A percentile compares a stretch with the other conserved stretches of the same genome.
Conservation (phyloP, 2,113 vertebrate species). For the Sula dactylatra region DNA sequence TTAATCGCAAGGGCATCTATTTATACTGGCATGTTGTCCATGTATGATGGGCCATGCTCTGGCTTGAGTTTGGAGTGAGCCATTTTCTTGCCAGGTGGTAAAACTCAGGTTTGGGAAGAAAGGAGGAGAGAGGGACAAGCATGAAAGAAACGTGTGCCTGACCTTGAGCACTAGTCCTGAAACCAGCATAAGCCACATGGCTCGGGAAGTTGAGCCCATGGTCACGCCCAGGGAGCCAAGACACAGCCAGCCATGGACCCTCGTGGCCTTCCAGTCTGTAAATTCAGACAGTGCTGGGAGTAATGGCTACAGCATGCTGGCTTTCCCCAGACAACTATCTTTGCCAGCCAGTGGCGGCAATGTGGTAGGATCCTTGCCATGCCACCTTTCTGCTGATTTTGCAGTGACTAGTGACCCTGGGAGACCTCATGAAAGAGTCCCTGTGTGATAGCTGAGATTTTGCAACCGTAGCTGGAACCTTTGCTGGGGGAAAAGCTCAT, state of each 20-base stretch:
- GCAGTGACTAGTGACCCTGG: not conserved
- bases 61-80: not conserved
- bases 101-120: not conserved
- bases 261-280: not conserved
- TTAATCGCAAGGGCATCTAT: not conserved
- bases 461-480: not conserved
- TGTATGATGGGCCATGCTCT: not conserved
- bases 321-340: not conserved
- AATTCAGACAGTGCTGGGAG: not conserved
- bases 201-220: not conserved
- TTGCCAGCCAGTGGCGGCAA: not conserved
- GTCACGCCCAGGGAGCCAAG: not conserved
- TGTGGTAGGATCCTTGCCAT: not conserved
- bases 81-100: not conserved
- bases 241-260: not conserved
- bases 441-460: not conserved
- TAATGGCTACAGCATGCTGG: not conserved
- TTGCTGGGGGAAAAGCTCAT: conserved; percentile 6
- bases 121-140: not conserved
- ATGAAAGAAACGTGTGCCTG: not conserved
- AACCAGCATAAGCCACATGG: not conserved
- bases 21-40: not conserved
- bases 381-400: not conserved
- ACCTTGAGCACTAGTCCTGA: not conserved
- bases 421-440: not conserved